Evolutionary conservation across 2,888 invertebrate species (phyloP), one percentile per base, ranked within the genome.

Genomic region (Drosophila percnosoma): DNA sequence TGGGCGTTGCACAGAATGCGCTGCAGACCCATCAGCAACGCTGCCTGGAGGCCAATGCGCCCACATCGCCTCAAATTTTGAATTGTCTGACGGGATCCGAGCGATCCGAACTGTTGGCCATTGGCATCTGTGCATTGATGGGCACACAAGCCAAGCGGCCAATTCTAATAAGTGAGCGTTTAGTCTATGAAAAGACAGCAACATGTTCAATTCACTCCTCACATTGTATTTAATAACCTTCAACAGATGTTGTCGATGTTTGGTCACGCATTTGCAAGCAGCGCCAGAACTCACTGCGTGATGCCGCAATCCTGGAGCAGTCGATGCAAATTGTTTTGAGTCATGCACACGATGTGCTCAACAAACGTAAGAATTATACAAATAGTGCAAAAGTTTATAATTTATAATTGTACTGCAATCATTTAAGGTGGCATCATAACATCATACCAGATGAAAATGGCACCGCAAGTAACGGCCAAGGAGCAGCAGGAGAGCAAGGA

Each of bases 221-320:
- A 10, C 36, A 15, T 5, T 53, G 33, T 7, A 18, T 2, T 15
- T 6, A 5, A 10, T 6, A 11, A 18, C 34, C 8, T 27, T 45
- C 27, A 65, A 6, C 52, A 93, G 93, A 93, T 91, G 91, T 93
- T 13, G 91, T 93, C 27, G 93, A 93, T 87, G 91, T 93, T 71
- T 93, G 93, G 93, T 91, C 91, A 54, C 92, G 93, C 24, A 93
- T 93, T 74, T 93, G 92, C 58, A 90, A 91, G 52, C 93, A 93
- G 71, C 90, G 93, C 15, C 93, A 93, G 74, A 91, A 92, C 75
- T 93, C 93, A 4, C 67, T 93, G 15, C 89, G 92, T 15, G 93
- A 93, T 68, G 83, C 91, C 3, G 86, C 83, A 29, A 91, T 89
- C 13, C 78, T 93, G 63, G 91, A 93, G 65, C 90, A 93, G 65